Percentiles rank a stretch among this genome's conserved stretches.
phyloP scores from a whole-genome alignment of 2,113 vertebrate species.

The Anguilla japonica region DNA sequence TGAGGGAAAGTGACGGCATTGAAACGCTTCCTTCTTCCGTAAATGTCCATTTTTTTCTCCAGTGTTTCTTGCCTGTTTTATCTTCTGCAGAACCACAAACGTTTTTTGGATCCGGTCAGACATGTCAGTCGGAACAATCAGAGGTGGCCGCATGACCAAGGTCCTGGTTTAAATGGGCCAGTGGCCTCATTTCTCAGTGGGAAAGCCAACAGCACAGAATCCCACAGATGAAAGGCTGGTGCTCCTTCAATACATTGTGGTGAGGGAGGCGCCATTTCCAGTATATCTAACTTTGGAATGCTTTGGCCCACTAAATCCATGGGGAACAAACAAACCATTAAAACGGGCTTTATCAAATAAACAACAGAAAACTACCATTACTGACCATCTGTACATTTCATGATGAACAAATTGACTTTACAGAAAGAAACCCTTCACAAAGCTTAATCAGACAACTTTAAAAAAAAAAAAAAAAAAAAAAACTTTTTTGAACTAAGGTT shows the following conservation, averaged over 20 bases:
- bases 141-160: neutral
- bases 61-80: neutral
- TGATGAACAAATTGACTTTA: neutral
- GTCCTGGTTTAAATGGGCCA: neutral
- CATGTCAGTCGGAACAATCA: neutral
- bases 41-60: neutral
- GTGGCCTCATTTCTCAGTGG: neutral
- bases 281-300: constrained; percentile 8
- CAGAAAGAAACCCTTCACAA: neutral
- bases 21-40: neutral
- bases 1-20: neutral
- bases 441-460: neutral
- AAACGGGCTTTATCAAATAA: neutral
- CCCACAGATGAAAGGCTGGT: constrained; percentile 10
- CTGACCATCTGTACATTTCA: neutral
- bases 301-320: neutral
- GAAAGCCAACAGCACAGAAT: constrained; percentile 8
- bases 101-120: neutral
- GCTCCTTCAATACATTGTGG: neutral
- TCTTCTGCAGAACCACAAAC: neutral
- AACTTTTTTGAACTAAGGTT: neutral
- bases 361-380: neutral
- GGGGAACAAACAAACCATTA: neutral
- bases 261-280: neutral
- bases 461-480: neutral